Evolutionary conservation across 2,888 invertebrate genomes (phyloP), one percentile per base, ranked within the genome.

Genomic region (Andrena flavipes): DNA sequence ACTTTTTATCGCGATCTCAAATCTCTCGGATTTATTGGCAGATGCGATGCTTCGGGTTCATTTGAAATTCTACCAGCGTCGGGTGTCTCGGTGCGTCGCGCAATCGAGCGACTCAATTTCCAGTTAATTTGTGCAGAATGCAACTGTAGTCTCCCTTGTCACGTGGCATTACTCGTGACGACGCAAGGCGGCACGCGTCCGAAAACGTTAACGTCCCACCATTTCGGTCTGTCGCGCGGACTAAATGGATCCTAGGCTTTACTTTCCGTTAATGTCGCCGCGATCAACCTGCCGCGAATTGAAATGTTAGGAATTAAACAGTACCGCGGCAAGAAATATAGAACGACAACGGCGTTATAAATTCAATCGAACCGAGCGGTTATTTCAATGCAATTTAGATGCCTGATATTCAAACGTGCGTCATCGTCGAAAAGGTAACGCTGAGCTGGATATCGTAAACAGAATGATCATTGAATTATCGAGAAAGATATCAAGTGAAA

Each of bases 401-500:
- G 30, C 26, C 13, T 56, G 26, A 13, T 20, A 29, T 42, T 29
- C 62, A 62, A 62, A 35, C 20, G 20, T 16, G 33, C 20, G 33
- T 60, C 29, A n/a, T 29, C 59, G 30, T 10, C 26, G 3, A 16
- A 4, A 4, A 35, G 10, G 8, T 13, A 42, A 49, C 42, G 60
- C 16, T 51, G 54, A 67, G 62, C 16, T 62, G 67, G 62, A 71
- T 79, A 68, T 79, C 29, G 54, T 42, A 56, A 78, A 65, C 54
- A 65, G 70, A 8, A 2, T 13, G 71, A 56, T 71, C 71, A 77
- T 67, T 67, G 67, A 80, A 68, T 56, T 63, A 63, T 72, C n/a
- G 49, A 68, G 63, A 71, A 48, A 80, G 72, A 68, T 62, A 79
- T 68, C 62, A 56, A 80, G 72, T 79, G 56, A 80, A 72, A 71